Conservation (phyloP, 2,888 invertebrate species). For the Dione vanillae region DNA sequence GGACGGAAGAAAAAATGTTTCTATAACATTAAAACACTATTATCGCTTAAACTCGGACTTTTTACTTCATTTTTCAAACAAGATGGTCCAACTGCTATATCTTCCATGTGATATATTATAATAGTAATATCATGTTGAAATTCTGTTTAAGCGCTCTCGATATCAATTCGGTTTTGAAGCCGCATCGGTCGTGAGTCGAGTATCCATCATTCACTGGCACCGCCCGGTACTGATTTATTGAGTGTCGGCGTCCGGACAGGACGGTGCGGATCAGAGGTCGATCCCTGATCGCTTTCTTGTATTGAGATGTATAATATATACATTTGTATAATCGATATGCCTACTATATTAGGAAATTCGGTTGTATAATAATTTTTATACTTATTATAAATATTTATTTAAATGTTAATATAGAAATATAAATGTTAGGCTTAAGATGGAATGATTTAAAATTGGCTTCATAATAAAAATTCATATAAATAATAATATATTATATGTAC, state of each 20-base stretch:
- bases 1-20: constrained; percentile 18
- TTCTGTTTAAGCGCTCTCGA: constrained; percentile 14
- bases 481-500: neutral
- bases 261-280: constrained; percentile 53
- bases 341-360: constrained; percentile 12
- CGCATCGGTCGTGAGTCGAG: constrained; percentile 38
- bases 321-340: constrained; percentile 22
- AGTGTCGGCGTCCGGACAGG: constrained; percentile 57
- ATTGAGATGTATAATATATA: constrained; percentile 36
- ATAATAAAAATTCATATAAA: neutral
- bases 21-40: neutral
- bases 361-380: neutral
- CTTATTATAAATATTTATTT: neutral
- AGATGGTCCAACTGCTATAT: neutral
- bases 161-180: constrained; percentile 27
- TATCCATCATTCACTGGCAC: constrained; percentile 45
- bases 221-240: constrained; percentile 63
- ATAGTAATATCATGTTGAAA: constrained; percentile 15
- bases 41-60: neutral
- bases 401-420: neutral
- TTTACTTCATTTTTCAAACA: neutral
- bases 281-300: constrained; percentile 42
- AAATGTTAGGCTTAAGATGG: neutral
- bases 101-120: constrained; percentile 22
- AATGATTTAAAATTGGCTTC: neutral